Percentiles rank a stretch among this genome's conserved stretches.
phyloP scores from a whole-genome alignment of 2,888 invertebrate species.

The Aphelenchoides bicaudatus region DNA sequence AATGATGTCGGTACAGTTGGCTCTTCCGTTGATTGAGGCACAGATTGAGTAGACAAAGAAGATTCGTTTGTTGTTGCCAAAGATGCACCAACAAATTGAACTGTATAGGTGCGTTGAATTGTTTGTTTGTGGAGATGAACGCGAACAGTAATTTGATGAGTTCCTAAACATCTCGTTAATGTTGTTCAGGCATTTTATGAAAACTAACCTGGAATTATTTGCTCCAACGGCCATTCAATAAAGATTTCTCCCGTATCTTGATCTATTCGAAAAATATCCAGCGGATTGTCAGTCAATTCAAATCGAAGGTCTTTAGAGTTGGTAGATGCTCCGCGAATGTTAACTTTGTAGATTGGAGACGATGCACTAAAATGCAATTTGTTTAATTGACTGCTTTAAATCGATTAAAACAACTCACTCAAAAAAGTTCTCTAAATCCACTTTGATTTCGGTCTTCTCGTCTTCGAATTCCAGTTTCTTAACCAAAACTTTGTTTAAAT shows the following conservation, averaged over 20 bases:
- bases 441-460: background rate
- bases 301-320: conserved; percentile 5
- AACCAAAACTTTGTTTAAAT: conserved; percentile 8
- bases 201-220: conserved; percentile 9
- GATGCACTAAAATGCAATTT: background rate
- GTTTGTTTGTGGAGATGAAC: conserved; percentile 1
- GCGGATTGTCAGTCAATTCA: conserved; percentile 28
- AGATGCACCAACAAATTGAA: background rate
- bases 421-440: background rate
- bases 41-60: background rate
- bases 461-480: background rate
- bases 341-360: conserved; percentile 1
- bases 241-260: conserved; percentile 33
- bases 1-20: background rate
- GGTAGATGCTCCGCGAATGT: no score
- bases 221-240: conserved; percentile 19
- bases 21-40: conserved; percentile 2
- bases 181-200: no score
- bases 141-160: conserved; percentile 17
- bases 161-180: no score
- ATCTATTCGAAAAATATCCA: conserved; percentile 36
- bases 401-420: no score
- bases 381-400: background rate
- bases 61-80: background rate
- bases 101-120: background rate